Evolutionary conservation across 1,140 invertebrate species (phyloP), one percentile per base, ranked within the genome.

Genomic region (Platyura marginata): DNA sequence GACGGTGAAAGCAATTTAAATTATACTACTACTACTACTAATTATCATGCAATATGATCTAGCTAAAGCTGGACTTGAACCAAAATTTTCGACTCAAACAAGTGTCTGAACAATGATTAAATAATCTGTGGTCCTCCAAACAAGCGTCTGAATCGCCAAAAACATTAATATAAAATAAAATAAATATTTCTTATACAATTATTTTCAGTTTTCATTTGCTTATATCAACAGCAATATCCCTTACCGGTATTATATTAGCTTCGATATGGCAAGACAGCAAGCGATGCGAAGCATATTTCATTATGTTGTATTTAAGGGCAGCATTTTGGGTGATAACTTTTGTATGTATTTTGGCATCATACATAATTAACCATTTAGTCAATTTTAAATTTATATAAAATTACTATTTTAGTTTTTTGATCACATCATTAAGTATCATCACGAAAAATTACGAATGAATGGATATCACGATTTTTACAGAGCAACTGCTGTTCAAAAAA

Each of bases 381-480:
- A 13, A 29, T 3, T 20, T 39, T 15, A 40, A 44, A 32, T 34
- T 20, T 23, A 43, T 20, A 32, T 34, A 13, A 5, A 29, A 18
- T 16, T 39, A 3, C 15, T 40, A 45, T 36, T 42, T 57, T 52
- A 72, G 68, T 41, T 74, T 13, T 55, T 69, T 18, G 73, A 77
- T 56, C 63, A 71, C 47, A 49, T 72, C 37, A 55, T 72, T 1
- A 72, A 71, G 53, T 53, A 51, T 10, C 67, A 62, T 44, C 76
- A 79, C 52, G 65, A 74, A 47, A 55, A 62, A 41, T 54, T 77
- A 19, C 61, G 74, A 40, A 59, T 76, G 44, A 66, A 65, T 49
- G 75, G 75, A 20, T 79, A 77, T 48, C 62, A 77, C 42, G 74
- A 78, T 22, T 79, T 78, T 51, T 74, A 77, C 56, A 69, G 74